phyloP scores from a whole-genome alignment of 2,113 vertebrate species.

The Brachionichthys hirsutus region DNA sequence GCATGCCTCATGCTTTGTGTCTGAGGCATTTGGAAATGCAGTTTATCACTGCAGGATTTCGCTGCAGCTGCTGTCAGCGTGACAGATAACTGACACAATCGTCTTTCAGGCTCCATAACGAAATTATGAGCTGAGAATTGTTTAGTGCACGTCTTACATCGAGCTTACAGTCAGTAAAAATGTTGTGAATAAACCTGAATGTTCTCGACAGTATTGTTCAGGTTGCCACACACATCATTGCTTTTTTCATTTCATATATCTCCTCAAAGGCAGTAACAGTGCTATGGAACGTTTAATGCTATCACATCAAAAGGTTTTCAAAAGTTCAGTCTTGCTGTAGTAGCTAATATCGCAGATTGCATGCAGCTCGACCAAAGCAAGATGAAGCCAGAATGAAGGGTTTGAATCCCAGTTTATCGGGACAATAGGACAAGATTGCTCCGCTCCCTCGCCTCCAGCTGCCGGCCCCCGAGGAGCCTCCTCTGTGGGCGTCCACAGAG shows the following conservation, averaged over 20 bases:
- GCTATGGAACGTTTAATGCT: neutral
- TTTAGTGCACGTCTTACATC: neutral
- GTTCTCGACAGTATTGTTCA: neutral
- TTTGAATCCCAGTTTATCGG: slow-evolving; percentile 43
- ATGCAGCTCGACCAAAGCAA: slow-evolving; percentile 11
- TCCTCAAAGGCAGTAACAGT: slow-evolving; percentile 5
- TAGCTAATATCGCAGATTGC: slow-evolving; percentile 34
- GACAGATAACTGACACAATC: slow-evolving; percentile 64
- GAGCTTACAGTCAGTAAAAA: slow-evolving; percentile 8
- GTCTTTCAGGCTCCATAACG: slow-evolving; percentile 24
- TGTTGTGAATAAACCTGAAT: slow-evolving; percentile 10
- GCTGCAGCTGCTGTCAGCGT: slow-evolving; percentile 37
- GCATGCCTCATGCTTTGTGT: too few species aligned
- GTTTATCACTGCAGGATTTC: slow-evolving; percentile 37
- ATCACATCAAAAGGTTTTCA: neutral
- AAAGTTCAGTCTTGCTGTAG: slow-evolving; percentile 8
- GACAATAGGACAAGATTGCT: slow-evolving; percentile 74
- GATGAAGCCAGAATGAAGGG: slow-evolving; percentile 24
- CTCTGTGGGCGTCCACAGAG: slow-evolving; percentile 69
- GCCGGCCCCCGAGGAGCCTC: slow-evolving; percentile 61
- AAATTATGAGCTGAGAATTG: slow-evolving; percentile 20
- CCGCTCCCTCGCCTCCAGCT: slow-evolving; percentile 58
- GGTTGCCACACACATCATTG: neutral
- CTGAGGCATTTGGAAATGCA: slow-evolving; percentile 34
- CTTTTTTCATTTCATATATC: neutral